Evolutionary conservation across 2,888 invertebrate genomes (phyloP).

Genomic region (Peribatodes rhomboidaria): DNA sequence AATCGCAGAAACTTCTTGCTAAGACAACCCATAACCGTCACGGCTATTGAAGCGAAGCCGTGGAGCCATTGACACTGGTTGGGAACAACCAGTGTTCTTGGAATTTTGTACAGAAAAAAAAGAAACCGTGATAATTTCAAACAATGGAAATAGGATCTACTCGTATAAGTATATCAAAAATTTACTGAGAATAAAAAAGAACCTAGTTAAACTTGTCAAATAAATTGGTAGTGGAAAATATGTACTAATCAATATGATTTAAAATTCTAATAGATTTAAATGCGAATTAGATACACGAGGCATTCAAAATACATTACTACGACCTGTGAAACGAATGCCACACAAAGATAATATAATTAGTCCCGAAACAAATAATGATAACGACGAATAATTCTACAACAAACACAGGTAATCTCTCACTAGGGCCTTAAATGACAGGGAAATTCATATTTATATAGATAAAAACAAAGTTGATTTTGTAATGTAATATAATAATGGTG

Average conservation of each 20-base stretch:
- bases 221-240: too few relatives aligned
- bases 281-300: neutral
- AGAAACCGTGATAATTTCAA: neutral
- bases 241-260: neutral
- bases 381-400: slow-evolving; percentile 1
- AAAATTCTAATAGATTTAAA: neutral
- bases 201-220: too few relatives aligned
- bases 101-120: neutral
- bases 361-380: slow-evolving; percentile 2
- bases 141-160: neutral
- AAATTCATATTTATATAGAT: too few relatives aligned
- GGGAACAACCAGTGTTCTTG: too few relatives aligned
- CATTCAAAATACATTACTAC: neutral
- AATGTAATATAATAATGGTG: neutral
- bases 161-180: neutral
- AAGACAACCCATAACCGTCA: slow-evolving; percentile 37
- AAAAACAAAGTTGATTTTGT: too few relatives aligned
- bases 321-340: neutral
- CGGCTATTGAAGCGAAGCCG: slow-evolving; percentile 43
- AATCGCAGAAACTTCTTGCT: neutral
- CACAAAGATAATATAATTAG: slow-evolving; percentile 6
- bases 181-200: too few relatives aligned
- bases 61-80: slow-evolving; percentile 43
- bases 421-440: slow-evolving; percentile 1
- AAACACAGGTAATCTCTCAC: slow-evolving; percentile 2